Conservation (phyloP, 2,888 invertebrate species). For the Cephus nigrinus region DNA sequence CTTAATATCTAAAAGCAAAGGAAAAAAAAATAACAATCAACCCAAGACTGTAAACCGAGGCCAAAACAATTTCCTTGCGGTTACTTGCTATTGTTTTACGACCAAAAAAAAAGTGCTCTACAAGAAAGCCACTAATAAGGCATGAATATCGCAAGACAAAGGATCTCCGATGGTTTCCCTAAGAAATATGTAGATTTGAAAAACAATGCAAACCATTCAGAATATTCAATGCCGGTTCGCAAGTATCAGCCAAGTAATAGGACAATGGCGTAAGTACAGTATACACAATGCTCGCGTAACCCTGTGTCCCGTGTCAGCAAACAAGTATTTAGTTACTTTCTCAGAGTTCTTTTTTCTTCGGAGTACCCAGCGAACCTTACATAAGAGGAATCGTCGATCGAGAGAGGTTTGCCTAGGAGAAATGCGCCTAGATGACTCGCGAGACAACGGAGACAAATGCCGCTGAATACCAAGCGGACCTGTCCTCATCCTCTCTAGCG, state of each 20-base stretch:
- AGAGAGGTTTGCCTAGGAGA: background rate
- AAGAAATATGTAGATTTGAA: background rate
- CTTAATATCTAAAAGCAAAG: background rate
- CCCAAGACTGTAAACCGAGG: background rate
- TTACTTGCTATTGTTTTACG: background rate
- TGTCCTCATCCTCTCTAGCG: background rate
- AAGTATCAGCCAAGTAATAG: background rate
- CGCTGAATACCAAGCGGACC: background rate
- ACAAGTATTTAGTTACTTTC: constrained; percentile 19
- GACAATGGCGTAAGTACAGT: background rate
- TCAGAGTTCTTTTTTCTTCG: constrained; percentile 9
- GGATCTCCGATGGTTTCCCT: background rate
- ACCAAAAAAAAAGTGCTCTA: background rate
- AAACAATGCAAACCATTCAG: background rate
- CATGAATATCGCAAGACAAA: background rate
- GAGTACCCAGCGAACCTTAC: background rate
- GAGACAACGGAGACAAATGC: background rate
- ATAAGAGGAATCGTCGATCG: background rate
- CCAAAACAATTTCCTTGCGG: background rate
- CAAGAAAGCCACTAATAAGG: background rate
- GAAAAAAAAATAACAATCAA: background rate
- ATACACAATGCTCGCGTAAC: background rate
- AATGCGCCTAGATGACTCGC: constrained; percentile 2
- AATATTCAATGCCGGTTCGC: background rate
- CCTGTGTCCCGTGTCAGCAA: background rate